Base-by-base conservation (phyloP, 2,888 invertebrate genomes). In the Endotricha flammealis region DNA sequence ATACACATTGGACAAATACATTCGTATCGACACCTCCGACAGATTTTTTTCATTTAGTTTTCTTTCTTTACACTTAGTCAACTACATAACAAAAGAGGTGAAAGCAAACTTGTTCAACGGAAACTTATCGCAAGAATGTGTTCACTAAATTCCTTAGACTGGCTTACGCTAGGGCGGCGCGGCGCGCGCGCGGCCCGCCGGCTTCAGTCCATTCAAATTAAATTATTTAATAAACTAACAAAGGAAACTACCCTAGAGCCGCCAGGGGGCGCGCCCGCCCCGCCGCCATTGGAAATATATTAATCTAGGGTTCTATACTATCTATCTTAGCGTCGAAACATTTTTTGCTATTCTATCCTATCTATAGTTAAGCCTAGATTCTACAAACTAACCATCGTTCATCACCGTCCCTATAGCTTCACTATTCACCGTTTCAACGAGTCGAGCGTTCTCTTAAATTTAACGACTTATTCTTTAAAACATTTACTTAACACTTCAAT, bases 1-100 rank as follows among this genome's bases (percentile, higher is more conserved):
- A 79, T 85, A 85, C 83, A 82, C 79, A 77, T 78, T 87, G 87
- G 87, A 87, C 87, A 87, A 85, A 75, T 78, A 87, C 82, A 66
- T 68, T 79, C 76, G 78, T 81, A 79, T 77, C 77, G 73, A 80
- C 75, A 71, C 67, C 66, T 76, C 72, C 63, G 70, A 70, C 67
- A 55, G 70, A 57, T 75, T 76, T 80, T 76, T 80, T 74, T 72
- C 64, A 63, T 77, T 74, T 72, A 77, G 61, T 79, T 80, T 80
- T 79, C 75, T 75, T 80, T 74, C 73, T 79, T 83, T 82, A 83
- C 77, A 79, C 83, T 82, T 85, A 83, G 65, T 75, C 72, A 78
- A 81, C 85, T 85, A 86, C 81, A 79, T 83, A 85, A 86, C 85
- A 82, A 81, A 86, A 85, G 81, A 81, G 75, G 78, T 81, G 81